These are phyloP conservation scores for Orthonyx spaldingii DNA, from an alignment of 2,113 vertebrate species.

Conservation along the genomic window DNA sequence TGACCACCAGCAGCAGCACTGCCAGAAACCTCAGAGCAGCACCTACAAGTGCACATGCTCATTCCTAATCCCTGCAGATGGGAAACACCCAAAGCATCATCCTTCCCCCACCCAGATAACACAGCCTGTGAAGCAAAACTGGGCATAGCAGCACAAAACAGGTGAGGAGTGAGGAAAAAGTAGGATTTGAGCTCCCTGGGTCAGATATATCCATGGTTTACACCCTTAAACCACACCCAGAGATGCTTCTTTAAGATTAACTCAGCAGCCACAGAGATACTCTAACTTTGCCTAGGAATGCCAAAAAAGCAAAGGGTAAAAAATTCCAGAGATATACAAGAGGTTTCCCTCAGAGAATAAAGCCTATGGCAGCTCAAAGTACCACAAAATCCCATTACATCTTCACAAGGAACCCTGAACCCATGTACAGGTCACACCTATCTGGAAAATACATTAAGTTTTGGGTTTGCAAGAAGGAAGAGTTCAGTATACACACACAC, in stretches of 20 bases:
- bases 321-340: accelerated
- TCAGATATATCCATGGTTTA: accelerated
- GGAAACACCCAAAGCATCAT: neutral
- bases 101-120: neutral
- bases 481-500: neutral
- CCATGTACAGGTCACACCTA: neutral
- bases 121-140: neutral
- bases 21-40: neutral
- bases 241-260: neutral
- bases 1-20: accelerated
- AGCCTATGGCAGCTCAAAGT: neutral
- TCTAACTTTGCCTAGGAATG: neutral
- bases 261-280: accelerated
- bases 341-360: neutral
- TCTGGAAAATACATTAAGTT: neutral
- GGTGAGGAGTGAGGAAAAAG: neutral
- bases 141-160: neutral
- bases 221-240: neutral
- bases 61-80: neutral
- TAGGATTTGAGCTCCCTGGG: neutral
- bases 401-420: neutral
- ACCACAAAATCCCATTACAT: neutral
- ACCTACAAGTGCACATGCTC: accelerated
- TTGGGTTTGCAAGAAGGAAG: neutral
- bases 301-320: neutral